These are phyloP conservation scores for Chanos chanos DNA, from an alignment of 2,797 vertebrate genomes.

Conservation along the genomic window DNA sequence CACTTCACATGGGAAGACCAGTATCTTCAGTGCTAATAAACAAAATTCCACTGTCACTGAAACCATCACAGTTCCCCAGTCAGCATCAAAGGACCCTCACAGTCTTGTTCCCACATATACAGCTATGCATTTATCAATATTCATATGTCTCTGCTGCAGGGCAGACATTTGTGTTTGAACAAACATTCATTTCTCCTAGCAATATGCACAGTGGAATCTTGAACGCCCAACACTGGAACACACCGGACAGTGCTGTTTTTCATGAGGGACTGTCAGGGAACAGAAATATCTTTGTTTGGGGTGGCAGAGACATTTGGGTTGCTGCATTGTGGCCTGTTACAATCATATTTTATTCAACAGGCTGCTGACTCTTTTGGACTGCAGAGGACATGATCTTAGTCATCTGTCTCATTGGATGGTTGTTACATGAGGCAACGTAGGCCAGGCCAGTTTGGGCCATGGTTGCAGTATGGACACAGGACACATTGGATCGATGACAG, in stretches of 20 bases:
- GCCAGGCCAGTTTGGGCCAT: constrained; percentile 22
- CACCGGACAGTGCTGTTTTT: constrained; percentile 70
- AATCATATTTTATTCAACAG: constrained; percentile 75
- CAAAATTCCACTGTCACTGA: constrained; percentile 40
- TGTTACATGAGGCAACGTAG: constrained; percentile 58
- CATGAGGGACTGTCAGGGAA: constrained; percentile 48
- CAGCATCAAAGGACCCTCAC: constrained; percentile 53
- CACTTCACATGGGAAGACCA: background rate
- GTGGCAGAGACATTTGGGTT: constrained; percentile 40
- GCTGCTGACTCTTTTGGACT: constrained; percentile 36
- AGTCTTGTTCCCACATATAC: constrained; percentile 61
- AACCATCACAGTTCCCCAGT: constrained; percentile 46
- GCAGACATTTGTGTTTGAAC: constrained; percentile 55
- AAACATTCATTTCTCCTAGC: constrained; percentile 53
- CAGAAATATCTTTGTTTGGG: constrained; percentile 69
- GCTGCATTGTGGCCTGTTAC: constrained; percentile 50
- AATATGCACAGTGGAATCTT: constrained; percentile 67
- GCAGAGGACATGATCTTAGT: constrained; percentile 51
- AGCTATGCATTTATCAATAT: constrained; percentile 69
- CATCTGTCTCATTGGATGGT: constrained; percentile 47
- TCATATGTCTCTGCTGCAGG: constrained; percentile 60
- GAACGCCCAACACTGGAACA: constrained; percentile 53
- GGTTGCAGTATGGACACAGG: background rate
- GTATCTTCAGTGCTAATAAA: constrained; percentile 15
- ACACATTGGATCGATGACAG: too few relatives aligned